Base-by-base conservation (phyloP, 2,888 invertebrate species). In the Lasioglossum leucozonium region DNA sequence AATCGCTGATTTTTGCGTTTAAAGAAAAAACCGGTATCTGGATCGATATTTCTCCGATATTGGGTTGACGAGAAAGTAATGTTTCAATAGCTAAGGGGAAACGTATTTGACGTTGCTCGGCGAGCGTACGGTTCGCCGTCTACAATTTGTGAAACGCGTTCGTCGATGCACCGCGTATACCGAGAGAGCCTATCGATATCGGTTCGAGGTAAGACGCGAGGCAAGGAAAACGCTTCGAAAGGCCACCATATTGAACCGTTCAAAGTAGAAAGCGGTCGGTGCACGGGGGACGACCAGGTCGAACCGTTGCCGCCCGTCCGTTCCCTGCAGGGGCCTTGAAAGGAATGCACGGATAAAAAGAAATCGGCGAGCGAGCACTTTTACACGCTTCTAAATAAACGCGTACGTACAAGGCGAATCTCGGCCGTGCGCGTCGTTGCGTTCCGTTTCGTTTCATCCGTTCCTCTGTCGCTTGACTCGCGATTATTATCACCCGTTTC, bases 331-430 rank as follows among this genome's bases (percentile, higher is more conserved):
- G 87, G 92, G 93, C 93, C 93, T 93, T 93, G 93, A 91, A 92
- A 92, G 93, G 93, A 93, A 93, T 93, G 93, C 89, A 89, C 87
- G 86, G 84, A 81, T 88, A 90, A 90, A 92, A 93, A 91, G 91
- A 93, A 93, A 93, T 93, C 92, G 87, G 85, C 87, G 87, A 90
- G 84, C 87, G 87, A 90, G 86, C 87, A 88, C 80, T 85, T 90
- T 91, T 88, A 84, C 85, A 84, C 72, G 85, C 75, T 91, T 92
- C 89, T 91, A 91, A 92, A 92, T 91, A 92, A 89, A 87, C 78
- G 72, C 90, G 88, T 80, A 73, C 90, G 88, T 80, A 75, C 67
- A 18, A 77, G 58, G 51, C 82, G 86, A 87, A 84, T 81, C n/a
- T n/a, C 84, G 86, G 44, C 16, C 26, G 65, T 51, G 34, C 62